Percentiles rank a stretch among this genome's conserved stretches.
These are phyloP conservation scores for Salmo trutta DNA, from an alignment of 2,797 vertebrate genomes.

Conservation along the genomic window DNA sequence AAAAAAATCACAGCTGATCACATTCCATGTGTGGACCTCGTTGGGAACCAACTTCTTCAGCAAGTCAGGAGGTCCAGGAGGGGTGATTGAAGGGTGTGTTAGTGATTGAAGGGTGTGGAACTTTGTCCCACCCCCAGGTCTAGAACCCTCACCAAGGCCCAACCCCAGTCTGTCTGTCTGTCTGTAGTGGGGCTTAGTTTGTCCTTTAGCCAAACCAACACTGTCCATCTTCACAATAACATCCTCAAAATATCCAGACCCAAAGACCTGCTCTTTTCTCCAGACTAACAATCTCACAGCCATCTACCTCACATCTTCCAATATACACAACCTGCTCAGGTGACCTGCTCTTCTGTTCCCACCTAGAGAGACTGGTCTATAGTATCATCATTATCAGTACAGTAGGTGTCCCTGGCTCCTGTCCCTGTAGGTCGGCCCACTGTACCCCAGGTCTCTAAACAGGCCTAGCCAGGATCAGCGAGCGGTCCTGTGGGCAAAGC, in stretches of 20 bases:
- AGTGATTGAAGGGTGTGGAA: neutral
- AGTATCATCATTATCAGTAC: constrained; percentile 58
- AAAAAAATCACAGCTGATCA: constrained; percentile 38
- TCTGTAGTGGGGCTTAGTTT: constrained; percentile 20
- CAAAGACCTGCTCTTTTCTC: constrained; percentile 45
- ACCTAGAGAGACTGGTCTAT: constrained; percentile 39
- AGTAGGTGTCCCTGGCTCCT: constrained; percentile 74
- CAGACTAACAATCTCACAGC: constrained; percentile 59
- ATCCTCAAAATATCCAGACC: neutral
- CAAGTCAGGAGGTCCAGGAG: constrained; percentile 6
- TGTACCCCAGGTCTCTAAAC: constrained; percentile 60
- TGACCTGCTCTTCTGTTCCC: constrained; percentile 11
- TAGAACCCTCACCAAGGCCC: constrained; percentile 14
- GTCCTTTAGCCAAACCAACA: neutral
- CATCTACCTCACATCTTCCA: constrained; percentile 58
- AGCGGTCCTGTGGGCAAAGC: constrained; percentile 82
- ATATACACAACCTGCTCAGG: constrained; percentile 52
- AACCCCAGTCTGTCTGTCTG: neutral
- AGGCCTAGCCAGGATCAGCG: constrained; percentile 56
- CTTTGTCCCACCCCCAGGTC: constrained; percentile 7
- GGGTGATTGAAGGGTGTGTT: neutral
- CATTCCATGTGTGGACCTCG: constrained; percentile 41
- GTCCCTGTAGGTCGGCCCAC: constrained; percentile 71
- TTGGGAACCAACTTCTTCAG: constrained; percentile 16
- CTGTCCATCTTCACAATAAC: neutral